Evolutionary conservation across 2,113 vertebrate species (phyloP), one percentile per base, ranked within the genome.

Genomic region (Zeus faber): DNA sequence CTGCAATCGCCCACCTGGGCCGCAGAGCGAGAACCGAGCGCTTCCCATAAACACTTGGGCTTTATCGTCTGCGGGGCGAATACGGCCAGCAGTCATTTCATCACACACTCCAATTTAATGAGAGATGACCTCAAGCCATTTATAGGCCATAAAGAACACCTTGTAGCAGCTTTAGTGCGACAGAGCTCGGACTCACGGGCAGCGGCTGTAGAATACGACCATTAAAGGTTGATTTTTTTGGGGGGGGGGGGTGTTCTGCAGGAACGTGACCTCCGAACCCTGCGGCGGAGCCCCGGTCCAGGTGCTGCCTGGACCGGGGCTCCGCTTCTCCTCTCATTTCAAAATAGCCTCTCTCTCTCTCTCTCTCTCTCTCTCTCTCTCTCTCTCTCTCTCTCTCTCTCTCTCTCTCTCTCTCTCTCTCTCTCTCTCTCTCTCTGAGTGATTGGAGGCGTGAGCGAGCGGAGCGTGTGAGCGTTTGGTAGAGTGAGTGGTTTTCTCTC

Each of bases 41-140:
- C 63, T 29, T 46, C 56, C 55, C 59, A 77, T 80, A 77, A 87
- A 79, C 82, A 67, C 61, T 71, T 41, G 2, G 21, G 17, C 63
- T 76, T 78, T 78, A 78, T 72, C 62, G 74, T 73, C 58, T 26
- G 23, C 33, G 33, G 44, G 21, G 31, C 16, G 23, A 74, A 72
- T 16, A 27, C 43, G 49, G 46, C 72, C 78, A 52, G 60, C 21
- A 75, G 55, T 63, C 64, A 68, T 82, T 80, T 75, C 70, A 70
- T 70, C 58, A 54, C 70, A 65, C 70, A 62, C 70, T 72, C 58
- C 58, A 20, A 52, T 74, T 83, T 84, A 82, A 87, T 75, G 77
- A 71, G 60, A 70, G 62, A 83, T 80, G 85, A 84, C 81, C 78
- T 84, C 23, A 44, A 77, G 73, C 60, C 64, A 79, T 88, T 88